Percentiles rank a stretch among this genome's conserved stretches.
These are phyloP conservation scores for Mimachlamys varia DNA, from an alignment of 2,888 invertebrate species.

Conservation along the genomic window DNA sequence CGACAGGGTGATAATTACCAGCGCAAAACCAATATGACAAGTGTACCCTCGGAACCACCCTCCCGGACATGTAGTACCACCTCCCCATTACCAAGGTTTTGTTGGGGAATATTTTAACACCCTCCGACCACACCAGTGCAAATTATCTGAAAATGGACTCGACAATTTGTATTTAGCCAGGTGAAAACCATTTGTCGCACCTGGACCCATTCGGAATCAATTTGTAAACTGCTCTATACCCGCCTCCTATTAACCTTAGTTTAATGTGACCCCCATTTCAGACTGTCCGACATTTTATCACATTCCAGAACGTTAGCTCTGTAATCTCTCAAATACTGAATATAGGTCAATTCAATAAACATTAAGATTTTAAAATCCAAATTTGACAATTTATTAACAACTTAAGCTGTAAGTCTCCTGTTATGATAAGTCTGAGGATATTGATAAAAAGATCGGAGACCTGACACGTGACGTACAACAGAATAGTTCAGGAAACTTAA, in stretches of 20 bases:
- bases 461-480: too few relatives aligned
- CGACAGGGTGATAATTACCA: slow-evolving; percentile 3
- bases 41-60: not conserved
- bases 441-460: too few relatives aligned
- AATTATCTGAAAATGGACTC: slow-evolving; percentile 31
- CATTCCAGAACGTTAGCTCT: not conserved
- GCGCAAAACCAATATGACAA: not conserved
- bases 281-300: not conserved
- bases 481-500: too few relatives aligned
- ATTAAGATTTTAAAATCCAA: too few relatives aligned
- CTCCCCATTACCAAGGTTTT: not conserved
- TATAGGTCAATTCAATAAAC: too few relatives aligned
- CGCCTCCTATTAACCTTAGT: not conserved
- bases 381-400: too few relatives aligned
- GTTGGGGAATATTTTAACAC: not conserved
- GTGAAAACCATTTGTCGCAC: not conserved
- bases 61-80: not conserved
- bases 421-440: too few relatives aligned
- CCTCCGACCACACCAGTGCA: not conserved
- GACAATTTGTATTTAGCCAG: not conserved
- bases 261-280: not conserved
- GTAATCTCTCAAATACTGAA: not conserved
- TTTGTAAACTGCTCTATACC: not conserved
- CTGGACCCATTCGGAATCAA: not conserved
- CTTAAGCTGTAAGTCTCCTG: too few relatives aligned